Evolutionary conservation across 2,797 vertebrate genomes (phyloP).

Genomic region (Amblyopsis hoosieri): DNA sequence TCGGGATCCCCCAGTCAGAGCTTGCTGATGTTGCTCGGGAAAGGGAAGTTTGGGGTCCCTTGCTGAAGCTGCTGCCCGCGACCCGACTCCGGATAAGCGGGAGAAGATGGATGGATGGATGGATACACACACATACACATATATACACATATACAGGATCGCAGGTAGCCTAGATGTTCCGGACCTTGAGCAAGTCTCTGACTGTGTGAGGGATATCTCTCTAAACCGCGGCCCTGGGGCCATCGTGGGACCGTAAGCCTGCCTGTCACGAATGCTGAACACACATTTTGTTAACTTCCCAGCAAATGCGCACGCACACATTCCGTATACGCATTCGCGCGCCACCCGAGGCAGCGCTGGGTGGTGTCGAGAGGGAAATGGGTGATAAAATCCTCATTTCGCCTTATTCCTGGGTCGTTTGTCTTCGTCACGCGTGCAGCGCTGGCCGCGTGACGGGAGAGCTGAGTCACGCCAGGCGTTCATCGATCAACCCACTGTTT

Average conservation of each 20-base stretch:
- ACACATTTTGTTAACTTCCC: constrained; percentile 71
- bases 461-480: constrained; percentile 67
- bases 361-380: constrained; percentile 68
- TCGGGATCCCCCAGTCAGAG: too few relatives aligned
- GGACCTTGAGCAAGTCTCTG: constrained; percentile 60
- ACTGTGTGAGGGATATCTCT: constrained; percentile 69
- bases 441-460: constrained; percentile 59
- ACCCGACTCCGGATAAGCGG: too few relatives aligned
- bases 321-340: constrained; percentile 22
- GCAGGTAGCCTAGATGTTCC: constrained; percentile 57
- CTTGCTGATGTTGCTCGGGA: too few relatives aligned
- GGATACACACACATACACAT: constrained; percentile 31
- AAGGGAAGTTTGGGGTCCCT: too few relatives aligned
- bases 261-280: constrained; percentile 50
- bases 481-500: constrained; percentile 71
- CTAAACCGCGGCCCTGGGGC: constrained; percentile 69
- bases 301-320: constrained; percentile 29
- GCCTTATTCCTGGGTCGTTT: constrained; percentile 70
- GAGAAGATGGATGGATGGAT: too few relatives aligned
- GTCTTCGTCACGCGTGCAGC: constrained; percentile 61
- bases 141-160: constrained; percentile 20
- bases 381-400: constrained; percentile 80
- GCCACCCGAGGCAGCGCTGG: constrained; percentile 47
- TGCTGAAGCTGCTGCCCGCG: too few relatives aligned
- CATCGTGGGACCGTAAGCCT: constrained; percentile 50